phyloP scores from a whole-genome alignment of 2,888 invertebrate genomes.

The Zele albiditarsus region DNA sequence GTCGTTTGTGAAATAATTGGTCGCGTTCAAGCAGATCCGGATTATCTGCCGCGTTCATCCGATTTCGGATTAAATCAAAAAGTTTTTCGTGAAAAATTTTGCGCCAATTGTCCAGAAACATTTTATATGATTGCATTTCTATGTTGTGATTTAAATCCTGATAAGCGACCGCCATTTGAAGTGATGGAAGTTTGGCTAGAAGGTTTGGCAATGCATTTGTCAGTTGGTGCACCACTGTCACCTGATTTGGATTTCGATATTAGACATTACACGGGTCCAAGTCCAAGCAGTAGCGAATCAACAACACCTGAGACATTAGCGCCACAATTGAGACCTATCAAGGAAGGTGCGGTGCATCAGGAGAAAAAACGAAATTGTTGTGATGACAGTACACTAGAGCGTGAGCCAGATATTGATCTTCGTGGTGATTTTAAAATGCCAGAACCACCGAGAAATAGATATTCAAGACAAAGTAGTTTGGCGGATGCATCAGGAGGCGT shows the following conservation, averaged over 20 bases:
- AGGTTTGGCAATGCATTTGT: slow-evolving; percentile 82
- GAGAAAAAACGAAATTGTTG: slow-evolving; percentile 64
- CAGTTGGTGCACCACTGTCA: slow-evolving; percentile 78
- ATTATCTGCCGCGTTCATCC: slow-evolving; percentile 90
- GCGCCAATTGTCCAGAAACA: slow-evolving; percentile 86
- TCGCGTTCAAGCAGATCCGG: slow-evolving; percentile 95
- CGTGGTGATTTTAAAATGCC: slow-evolving; percentile 53
- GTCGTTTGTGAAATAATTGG: slow-evolving; percentile 97
- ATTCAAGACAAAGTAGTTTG: slow-evolving; percentile 60
- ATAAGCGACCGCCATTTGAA: slow-evolving; percentile 92
- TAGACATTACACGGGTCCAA: slow-evolving; percentile 79
- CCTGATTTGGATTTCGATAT: slow-evolving; percentile 84
- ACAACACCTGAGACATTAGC: slow-evolving; percentile 77
- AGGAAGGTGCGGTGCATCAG: slow-evolving; percentile 73
- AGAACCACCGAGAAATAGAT: slow-evolving; percentile 56
- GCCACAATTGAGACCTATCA: slow-evolving; percentile 76
- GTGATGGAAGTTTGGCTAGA: slow-evolving; percentile 92
- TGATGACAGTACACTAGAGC: slow-evolving; percentile 69
- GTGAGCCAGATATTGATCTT: slow-evolving; percentile 58
- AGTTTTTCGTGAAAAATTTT: slow-evolving; percentile 90
- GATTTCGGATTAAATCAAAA: slow-evolving; percentile 94
- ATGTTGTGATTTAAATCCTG: slow-evolving; percentile 93
- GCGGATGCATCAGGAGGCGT: slow-evolving; percentile 46
- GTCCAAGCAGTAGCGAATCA: slow-evolving; percentile 77
- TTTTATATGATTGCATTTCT: slow-evolving; percentile 92